phyloP scores from a whole-genome alignment of 2,888 invertebrate genomes.

The Sinopyrophorus schimmeli region DNA sequence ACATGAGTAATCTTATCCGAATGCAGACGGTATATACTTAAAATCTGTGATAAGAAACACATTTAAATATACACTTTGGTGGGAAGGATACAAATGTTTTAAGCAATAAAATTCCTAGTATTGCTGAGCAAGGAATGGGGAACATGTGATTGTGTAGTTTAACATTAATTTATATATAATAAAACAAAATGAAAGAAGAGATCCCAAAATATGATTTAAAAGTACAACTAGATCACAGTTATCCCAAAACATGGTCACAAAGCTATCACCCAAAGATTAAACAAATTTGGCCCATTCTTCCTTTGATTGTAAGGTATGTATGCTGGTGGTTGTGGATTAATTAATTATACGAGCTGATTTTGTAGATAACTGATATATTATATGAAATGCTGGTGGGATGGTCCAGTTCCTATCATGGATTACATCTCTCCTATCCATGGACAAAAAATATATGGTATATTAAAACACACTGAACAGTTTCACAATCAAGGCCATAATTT shows the following conservation, averaged over 20 bases:
- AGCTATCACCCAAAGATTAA: slow-evolving; percentile 65
- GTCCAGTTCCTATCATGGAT: slow-evolving; percentile 78
- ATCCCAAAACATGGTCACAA: slow-evolving; percentile 74
- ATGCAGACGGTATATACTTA: too few species aligned
- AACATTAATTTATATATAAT: too few species aligned
- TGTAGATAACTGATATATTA: slow-evolving; percentile 75
- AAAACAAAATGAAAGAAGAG: slow-evolving; percentile 30
- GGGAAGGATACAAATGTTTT: too few species aligned
- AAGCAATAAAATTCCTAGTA: too few species aligned
- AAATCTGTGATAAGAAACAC: too few species aligned
- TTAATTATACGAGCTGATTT: slow-evolving; percentile 32
- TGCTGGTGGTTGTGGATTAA: neutral
- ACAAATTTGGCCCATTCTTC: slow-evolving; percentile 72
- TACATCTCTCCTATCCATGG: slow-evolving; percentile 70
- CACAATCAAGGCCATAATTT: too few species aligned
- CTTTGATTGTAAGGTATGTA: slow-evolving; percentile 69
- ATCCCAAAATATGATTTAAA: slow-evolving; percentile 72
- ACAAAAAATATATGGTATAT: slow-evolving; percentile 84
- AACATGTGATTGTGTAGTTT: too few species aligned
- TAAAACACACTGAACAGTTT: too few species aligned
- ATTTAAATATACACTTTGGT: too few species aligned
- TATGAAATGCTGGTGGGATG: slow-evolving; percentile 64
- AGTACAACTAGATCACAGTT: slow-evolving; percentile 73
- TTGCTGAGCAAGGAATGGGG: too few species aligned
- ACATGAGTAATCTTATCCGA: too few species aligned